Percentiles rank a stretch among this genome's conserved stretches.
These are phyloP conservation scores for Ptychadena robeensis DNA, from an alignment of 2,797 vertebrate species.

Conservation along the genomic window DNA sequence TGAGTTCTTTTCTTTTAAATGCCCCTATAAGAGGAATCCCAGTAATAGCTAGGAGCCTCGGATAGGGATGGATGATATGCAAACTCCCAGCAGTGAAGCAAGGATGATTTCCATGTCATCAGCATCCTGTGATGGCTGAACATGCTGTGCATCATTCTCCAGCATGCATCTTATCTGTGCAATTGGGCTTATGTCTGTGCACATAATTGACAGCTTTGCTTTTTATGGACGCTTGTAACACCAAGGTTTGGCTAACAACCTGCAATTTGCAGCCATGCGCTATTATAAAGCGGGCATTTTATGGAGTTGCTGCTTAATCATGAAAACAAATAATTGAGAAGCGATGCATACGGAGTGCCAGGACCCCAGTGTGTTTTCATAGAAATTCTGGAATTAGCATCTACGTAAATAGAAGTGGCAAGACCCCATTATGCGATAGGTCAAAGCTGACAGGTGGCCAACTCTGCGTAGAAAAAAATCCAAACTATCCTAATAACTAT, in stretches of 20 bases:
- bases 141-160: slow-evolving; percentile 49
- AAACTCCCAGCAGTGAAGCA: slow-evolving; percentile 48
- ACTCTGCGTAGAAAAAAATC: neutral
- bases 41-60: slow-evolving; percentile 21
- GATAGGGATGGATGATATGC: slow-evolving; percentile 51
- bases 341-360: slow-evolving; percentile 28
- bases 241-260: slow-evolving; percentile 46
- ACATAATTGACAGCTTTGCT: slow-evolving; percentile 51
- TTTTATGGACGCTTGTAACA: slow-evolving; percentile 54
- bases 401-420: neutral
- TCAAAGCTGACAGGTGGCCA: neutral
- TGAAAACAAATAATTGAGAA: slow-evolving; percentile 52
- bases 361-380: slow-evolving; percentile 29
- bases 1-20: neutral
- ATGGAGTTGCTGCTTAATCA: slow-evolving; percentile 50
- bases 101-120: slow-evolving; percentile 53
- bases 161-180: slow-evolving; percentile 51
- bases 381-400: slow-evolving; percentile 4
- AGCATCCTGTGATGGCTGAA: slow-evolving; percentile 47
- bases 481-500: neutral
- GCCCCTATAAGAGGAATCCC: slow-evolving; percentile 10
- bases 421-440: neutral
- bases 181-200: slow-evolving; percentile 53
- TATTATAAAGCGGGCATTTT: slow-evolving; percentile 32
- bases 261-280: slow-evolving; percentile 41